Evolutionary conservation across 2,888 invertebrate species (phyloP), one percentile per base, ranked within the genome.

Genomic region (Ormyrus nitidulus): DNA sequence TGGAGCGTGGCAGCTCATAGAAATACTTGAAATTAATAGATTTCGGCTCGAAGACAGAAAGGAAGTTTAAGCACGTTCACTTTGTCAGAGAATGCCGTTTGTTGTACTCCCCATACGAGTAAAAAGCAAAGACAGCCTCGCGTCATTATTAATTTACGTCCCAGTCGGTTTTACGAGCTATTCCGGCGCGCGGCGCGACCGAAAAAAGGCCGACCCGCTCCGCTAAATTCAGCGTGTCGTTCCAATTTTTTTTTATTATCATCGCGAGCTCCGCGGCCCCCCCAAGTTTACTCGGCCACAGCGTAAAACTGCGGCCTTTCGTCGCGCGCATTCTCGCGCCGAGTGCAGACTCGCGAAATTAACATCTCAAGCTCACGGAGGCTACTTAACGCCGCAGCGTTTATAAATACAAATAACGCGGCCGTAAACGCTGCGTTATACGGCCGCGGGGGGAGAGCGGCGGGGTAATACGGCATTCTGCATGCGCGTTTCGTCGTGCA

Each of bases 71-170:
- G 53, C 44, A 62, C 72, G 62, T 62, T 72, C 62, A 72, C 72
- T 62, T 72, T 34, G 34, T 62, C 62, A 71, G 61, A 4, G 34
- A 71, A 71, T 51, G 34, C 34, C 34, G 34, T 34, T 34, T 34
- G 34, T 44, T 34, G 54, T 34, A 46, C 54, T 54, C 65, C 34
- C 49, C 65, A 10, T 19, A 7, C 6, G 34, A 19, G 53, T 44
- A 68, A 68, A 44, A 54, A 68, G 11, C 54, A 62, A 62, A 72
- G 48, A 51, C 34, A 34, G 34, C 34, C 71, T 62, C 44, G 51
- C 5, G 46, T 34, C 49, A 58, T 74, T 74, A 74, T 65, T 56
- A 65, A 74, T 74, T 74, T 74, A 74, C 74, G 74, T 74, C 65
- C 53, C 64, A 61, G 62, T 44, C 66, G 66, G 66, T 58, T 74